A percentile compares a stretch with the other conserved stretches of the same genome.
phyloP scores from a whole-genome alignment of 1,140 invertebrate genomes.

The Mycetomoellerius zeteki region DNA sequence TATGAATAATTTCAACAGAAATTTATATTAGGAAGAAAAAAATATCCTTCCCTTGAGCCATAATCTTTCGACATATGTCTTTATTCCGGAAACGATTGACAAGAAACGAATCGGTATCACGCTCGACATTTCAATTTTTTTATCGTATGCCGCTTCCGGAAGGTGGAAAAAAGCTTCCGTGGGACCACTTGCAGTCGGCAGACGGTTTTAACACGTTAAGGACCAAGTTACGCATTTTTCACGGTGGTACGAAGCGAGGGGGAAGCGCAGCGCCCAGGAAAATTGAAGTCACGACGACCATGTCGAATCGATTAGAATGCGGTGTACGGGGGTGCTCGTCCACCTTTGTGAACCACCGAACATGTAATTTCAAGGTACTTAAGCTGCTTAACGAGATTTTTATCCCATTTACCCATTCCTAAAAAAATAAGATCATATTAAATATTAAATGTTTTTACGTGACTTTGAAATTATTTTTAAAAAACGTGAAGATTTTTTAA shows the following conservation, averaged over 20 bases:
- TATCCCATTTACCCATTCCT: constrained; percentile 26
- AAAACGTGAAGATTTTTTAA: background rate
- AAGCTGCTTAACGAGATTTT: constrained; percentile 79
- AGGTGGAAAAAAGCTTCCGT: constrained; percentile 45
- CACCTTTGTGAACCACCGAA: constrained; percentile 76
- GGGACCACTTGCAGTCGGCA: constrained; percentile 21
- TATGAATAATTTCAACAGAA: background rate
- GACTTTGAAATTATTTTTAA: background rate
- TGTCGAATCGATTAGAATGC: constrained; percentile 83
- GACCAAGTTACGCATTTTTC: constrained; percentile 44
- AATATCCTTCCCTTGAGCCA: background rate
- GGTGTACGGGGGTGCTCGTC: constrained; percentile 73
- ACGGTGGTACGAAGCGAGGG: constrained; percentile 37
- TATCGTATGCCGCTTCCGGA: constrained; percentile 39
- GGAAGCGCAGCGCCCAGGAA: constrained; percentile 45
- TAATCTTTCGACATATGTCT: constrained; percentile 40
- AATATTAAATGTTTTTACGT: constrained; percentile 22
- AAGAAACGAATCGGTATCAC: constrained; percentile 53
- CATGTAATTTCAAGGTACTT: constrained; percentile 86
- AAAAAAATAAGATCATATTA: background rate
- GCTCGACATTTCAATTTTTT: constrained; percentile 47
- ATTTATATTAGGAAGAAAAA: background rate
- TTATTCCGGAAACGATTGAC: constrained; percentile 42
- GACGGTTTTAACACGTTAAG: constrained; percentile 20
- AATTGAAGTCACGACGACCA: constrained; percentile 64